Percentiles rank a stretch among this genome's conserved stretches.
Evolutionary conservation across 2,888 invertebrate species (phyloP).

Genomic region (Galeruca laticollis): DNA sequence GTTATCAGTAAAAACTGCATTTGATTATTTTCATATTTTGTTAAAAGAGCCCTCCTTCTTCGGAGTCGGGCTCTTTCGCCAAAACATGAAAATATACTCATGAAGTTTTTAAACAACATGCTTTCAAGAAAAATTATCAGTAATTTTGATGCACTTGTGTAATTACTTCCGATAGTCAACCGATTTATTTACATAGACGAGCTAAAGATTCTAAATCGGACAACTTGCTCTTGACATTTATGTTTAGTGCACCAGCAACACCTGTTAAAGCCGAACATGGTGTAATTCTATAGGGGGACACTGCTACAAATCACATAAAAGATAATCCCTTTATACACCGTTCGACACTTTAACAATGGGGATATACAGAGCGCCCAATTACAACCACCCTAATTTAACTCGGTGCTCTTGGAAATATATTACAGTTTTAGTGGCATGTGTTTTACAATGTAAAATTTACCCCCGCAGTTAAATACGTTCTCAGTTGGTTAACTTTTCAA

Average conservation of each 20-base stretch:
- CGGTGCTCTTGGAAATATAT: conserved; percentile 16
- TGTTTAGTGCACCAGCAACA: conserved; percentile 31
- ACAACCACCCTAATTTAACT: conserved; percentile 53
- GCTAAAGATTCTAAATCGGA: not conserved
- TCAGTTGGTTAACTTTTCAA: no score
- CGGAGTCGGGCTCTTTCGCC: no score
- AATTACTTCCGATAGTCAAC: not conserved
- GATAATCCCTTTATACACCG: conserved; percentile 62
- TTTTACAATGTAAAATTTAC: conserved; percentile 7
- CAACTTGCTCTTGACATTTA: not conserved
- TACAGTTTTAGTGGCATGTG: not conserved
- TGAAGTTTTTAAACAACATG: no score
- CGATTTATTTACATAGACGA: not conserved
- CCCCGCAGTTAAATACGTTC: not conserved
- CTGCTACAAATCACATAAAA: conserved; percentile 59
- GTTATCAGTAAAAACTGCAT: no score
- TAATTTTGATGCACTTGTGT: no score
- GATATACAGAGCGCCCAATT: conserved; percentile 59
- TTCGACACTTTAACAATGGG: conserved; percentile 59
- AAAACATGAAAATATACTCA: no score
- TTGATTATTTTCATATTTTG: no score
- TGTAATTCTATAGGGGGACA: conserved; percentile 32
- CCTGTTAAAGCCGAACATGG: conserved; percentile 38
- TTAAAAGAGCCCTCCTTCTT: no score
- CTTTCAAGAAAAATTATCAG: no score